Evolutionary conservation across 2,113 vertebrate genomes (phyloP).

Genomic region (Rhodinocichla rosea): DNA sequence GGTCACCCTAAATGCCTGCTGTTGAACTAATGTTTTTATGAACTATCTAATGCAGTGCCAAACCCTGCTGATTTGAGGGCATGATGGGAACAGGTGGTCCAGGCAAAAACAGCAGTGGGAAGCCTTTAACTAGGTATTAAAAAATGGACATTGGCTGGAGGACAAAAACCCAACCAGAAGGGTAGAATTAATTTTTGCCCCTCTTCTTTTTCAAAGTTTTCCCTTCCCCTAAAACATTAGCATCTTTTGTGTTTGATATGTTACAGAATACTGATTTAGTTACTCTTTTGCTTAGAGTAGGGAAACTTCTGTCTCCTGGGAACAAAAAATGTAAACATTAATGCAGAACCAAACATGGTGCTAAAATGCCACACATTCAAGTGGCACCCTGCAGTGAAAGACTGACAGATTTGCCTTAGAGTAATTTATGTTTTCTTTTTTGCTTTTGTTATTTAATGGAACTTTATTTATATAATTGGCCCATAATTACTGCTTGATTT

Average conservation of each 20-base stretch:
- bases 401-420: background rate
- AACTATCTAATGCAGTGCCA: background rate
- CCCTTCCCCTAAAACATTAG: background rate
- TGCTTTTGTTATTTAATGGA: background rate
- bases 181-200: background rate
- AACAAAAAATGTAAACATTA: background rate
- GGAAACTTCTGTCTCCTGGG: background rate
- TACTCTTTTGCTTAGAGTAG: background rate
- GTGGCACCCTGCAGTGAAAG: background rate
- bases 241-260: background rate
- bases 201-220: background rate
- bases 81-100: constrained; percentile 32
- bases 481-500: background rate
- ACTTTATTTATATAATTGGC: background rate
- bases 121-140: constrained; percentile 19
- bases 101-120: constrained; percentile 11
- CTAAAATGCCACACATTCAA: background rate
- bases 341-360: background rate
- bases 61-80: background rate
- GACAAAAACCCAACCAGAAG: background rate
- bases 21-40: background rate
- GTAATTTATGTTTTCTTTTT: background rate
- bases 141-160: background rate
- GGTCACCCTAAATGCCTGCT: background rate
- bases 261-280: background rate